phyloP scores from a whole-genome alignment of 2,113 vertebrate species.

The Apeltes quadracus region DNA sequence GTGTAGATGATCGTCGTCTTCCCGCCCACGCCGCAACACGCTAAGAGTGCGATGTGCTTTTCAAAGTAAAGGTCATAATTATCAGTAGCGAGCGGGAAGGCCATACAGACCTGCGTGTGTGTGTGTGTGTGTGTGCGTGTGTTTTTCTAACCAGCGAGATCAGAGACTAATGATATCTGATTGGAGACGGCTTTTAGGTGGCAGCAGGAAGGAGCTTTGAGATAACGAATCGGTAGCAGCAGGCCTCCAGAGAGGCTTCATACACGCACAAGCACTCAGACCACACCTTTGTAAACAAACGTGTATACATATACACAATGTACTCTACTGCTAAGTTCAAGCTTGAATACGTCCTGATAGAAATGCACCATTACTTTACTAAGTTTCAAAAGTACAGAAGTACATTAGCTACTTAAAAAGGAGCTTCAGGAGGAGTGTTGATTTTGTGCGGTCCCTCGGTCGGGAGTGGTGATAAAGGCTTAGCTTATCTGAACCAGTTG shows the following conservation, averaged over 20 bases:
- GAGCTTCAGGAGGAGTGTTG: no score
- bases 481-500: slow-evolving; percentile 31
- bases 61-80: slow-evolving; percentile 41
- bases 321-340: no score
- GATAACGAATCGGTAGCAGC: slow-evolving; percentile 29
- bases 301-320: background rate
- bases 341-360: no score
- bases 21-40: slow-evolving; percentile 1
- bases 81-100: slow-evolving; percentile 30
- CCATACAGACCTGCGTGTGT: slow-evolving; percentile 38
- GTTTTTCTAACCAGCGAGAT: background rate
- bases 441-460: no score
- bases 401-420: background rate
- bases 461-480: no score
- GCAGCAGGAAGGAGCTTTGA: slow-evolving; percentile 32
- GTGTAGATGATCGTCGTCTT: background rate
- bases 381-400: no score
- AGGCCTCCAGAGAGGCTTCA: slow-evolving; percentile 2
- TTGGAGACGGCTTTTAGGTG: slow-evolving; percentile 25
- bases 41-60: slow-evolving; percentile 34
- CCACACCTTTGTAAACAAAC: background rate
- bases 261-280: background rate
- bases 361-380: background rate
- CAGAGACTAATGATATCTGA: slow-evolving; percentile 28
- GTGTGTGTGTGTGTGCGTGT: slow-evolving; percentile 1